Evolutionary conservation across 2,888 invertebrate genomes (phyloP).

Genomic region (Rhogogaster chlorosoma): DNA sequence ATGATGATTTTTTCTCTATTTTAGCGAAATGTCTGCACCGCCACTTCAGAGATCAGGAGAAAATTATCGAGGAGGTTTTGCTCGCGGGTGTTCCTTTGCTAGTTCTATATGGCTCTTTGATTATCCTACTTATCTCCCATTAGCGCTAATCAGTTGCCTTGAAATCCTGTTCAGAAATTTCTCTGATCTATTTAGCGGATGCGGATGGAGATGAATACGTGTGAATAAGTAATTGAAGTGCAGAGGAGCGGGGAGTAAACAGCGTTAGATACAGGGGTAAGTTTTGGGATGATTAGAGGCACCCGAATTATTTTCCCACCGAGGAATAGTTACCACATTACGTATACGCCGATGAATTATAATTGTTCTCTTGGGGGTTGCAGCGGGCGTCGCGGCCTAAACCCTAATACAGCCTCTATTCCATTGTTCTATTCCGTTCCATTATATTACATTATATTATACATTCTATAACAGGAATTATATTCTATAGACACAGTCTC

Average conservation of each 20-base stretch:
- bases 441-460: constrained; percentile 20
- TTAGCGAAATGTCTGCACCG: not conserved
- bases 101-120: no score
- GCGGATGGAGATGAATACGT: not conserved
- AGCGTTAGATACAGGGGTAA: not conserved
- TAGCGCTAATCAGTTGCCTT: not conserved
- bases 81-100: no score
- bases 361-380: not conserved
- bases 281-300: not conserved
- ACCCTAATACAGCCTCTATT: not conserved
- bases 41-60: no score
- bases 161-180: not conserved
- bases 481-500: not conserved
- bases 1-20: not conserved
- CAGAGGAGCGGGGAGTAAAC: not conserved
- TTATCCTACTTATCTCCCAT: no score
- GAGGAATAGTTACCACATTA: not conserved
- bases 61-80: no score
- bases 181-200: not conserved
- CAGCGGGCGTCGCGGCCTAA: not conserved
- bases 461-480: not conserved
- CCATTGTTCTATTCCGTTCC: constrained; percentile 21
- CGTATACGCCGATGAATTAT: not conserved
- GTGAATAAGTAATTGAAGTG: not conserved
- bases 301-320: not conserved